These are phyloP conservation scores for Carcina quercana DNA, from an alignment of 2,888 invertebrate genomes.

Conservation along the genomic window DNA sequence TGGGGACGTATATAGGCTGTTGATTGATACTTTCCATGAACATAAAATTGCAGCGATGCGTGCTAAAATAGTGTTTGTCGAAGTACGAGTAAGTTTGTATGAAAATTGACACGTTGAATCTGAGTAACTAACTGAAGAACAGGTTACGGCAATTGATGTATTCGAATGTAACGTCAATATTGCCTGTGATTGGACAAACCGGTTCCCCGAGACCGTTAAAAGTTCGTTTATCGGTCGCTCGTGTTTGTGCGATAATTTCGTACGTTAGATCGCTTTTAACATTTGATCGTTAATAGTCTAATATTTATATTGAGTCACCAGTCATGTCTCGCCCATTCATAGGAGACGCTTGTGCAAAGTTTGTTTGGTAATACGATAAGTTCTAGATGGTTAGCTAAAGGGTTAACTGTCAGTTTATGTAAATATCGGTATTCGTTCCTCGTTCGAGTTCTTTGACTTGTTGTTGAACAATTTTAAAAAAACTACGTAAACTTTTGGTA, in stretches of 20 bases:
- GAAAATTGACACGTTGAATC: too few species aligned
- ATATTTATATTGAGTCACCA: conserved; percentile 29
- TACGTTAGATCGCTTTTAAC: conserved; percentile 38
- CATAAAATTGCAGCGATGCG: too few species aligned
- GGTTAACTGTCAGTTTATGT: not conserved
- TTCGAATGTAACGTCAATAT: conserved; percentile 17
- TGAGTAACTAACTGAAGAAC: conserved; percentile 23
- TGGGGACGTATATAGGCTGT: too few species aligned
- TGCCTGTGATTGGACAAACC: conserved; percentile 35
- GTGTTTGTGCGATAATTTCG: conserved; percentile 35
- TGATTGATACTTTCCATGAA: too few species aligned
- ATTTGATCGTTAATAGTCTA: conserved; percentile 34
- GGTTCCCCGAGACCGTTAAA: conserved; percentile 52
- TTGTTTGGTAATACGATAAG: conserved; percentile 12
- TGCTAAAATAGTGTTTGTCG: too few species aligned
- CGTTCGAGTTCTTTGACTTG: not conserved
- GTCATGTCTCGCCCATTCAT: conserved; percentile 9
- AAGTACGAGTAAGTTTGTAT: too few species aligned
- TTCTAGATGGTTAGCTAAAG: conserved; percentile 1
- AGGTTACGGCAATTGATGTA: conserved; percentile 36
- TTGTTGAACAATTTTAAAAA: too few species aligned
- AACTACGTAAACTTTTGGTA: too few species aligned
- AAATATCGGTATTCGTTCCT: not conserved
- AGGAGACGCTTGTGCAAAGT: conserved; percentile 7
- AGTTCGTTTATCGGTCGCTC: conserved; percentile 36